Conservation (phyloP, 2,888 invertebrate species). For the Erannis defoliaria region DNA sequence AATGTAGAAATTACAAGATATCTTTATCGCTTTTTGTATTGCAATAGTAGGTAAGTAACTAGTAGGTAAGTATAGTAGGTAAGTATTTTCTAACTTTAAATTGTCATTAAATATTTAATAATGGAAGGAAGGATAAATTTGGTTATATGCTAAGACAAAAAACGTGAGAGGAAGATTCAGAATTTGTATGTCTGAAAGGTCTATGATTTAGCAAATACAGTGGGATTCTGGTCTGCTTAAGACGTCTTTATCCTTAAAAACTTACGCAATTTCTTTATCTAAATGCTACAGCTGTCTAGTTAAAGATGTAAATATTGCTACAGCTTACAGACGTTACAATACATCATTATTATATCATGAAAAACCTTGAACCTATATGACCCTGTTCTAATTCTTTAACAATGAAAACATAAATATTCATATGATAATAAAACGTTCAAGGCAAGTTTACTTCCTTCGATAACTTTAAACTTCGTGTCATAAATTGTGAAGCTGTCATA, state of each 20-base stretch:
- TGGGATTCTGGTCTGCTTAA: background rate
- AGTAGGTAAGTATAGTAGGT: no score
- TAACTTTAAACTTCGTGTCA: slow-evolving; percentile 23
- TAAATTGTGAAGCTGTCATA: slow-evolving; percentile 31
- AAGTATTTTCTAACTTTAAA: no score
- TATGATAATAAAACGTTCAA: slow-evolving; percentile 29
- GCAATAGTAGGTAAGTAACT: no score
- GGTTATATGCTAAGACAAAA: no score
- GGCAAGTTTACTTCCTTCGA: slow-evolving; percentile 26
- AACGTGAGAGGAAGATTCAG: no score
- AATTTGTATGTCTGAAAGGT: no score
- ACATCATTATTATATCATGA: background rate
- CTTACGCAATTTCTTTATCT: background rate
- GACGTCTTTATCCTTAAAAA: background rate
- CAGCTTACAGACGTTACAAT: background rate
- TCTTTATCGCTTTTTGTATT: no score
- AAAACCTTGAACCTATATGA: slow-evolving; percentile 24
- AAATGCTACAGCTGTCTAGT: background rate
- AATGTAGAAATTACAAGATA: no score
- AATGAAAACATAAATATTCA: slow-evolving; percentile 34
- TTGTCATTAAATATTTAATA: no score
- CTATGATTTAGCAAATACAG: background rate
- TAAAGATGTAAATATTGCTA: background rate
- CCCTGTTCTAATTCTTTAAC: slow-evolving; percentile 34
- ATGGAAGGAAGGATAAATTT: no score